Evolutionary conservation across 2,797 vertebrate genomes (phyloP).

Genomic region (Hemitrygon akajei): DNA sequence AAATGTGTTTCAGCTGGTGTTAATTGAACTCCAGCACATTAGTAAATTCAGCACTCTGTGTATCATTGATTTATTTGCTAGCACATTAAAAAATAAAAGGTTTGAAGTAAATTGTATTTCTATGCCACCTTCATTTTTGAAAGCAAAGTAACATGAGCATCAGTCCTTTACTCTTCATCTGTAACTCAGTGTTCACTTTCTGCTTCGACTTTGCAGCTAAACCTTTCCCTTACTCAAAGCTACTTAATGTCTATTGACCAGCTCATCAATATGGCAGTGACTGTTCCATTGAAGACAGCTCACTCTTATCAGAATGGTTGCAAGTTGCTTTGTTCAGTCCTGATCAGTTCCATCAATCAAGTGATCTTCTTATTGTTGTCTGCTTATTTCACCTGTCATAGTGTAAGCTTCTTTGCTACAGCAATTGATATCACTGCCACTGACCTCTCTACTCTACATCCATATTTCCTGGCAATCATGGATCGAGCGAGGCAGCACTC

Average conservation of each 20-base stretch:
- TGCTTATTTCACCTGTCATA: conserved; percentile 7
- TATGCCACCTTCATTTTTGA: neutral
- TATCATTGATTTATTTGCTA: neutral
- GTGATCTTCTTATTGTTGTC: neutral
- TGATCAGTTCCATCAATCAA: conserved; percentile 14
- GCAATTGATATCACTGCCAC: neutral
- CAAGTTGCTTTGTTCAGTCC: neutral
- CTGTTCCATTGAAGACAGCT: neutral
- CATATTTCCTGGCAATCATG: neutral
- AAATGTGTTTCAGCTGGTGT: neutral
- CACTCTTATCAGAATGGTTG: neutral
- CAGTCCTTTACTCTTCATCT: no score
- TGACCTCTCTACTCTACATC: neutral
- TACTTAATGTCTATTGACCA: neutral
- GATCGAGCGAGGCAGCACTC: neutral
- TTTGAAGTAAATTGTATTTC: neutral
- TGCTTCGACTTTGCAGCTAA: neutral
- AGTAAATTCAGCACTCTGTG: neutral
- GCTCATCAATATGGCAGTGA: neutral
- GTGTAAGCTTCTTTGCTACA: neutral
- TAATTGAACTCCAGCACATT: neutral
- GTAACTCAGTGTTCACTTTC: neutral
- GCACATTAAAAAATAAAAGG: neutral
- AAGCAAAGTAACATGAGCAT: neutral
- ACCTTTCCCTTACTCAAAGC: neutral